Evolutionary conservation across 2,797 vertebrate species (phyloP).

Genomic region (Phalloptychus januarius): DNA sequence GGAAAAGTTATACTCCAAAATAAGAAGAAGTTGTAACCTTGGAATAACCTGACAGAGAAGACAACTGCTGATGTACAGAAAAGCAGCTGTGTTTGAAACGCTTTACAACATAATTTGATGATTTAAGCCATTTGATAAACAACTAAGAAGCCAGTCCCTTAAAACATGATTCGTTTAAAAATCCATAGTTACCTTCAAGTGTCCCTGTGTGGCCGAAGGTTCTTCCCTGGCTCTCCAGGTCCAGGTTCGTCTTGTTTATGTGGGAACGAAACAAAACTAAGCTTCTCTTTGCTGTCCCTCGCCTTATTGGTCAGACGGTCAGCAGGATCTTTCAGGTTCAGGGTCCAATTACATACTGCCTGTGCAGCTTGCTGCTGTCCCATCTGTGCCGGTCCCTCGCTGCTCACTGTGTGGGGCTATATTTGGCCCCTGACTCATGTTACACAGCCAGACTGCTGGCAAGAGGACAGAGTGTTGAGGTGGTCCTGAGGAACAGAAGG

Average conservation of each 20-base stretch:
- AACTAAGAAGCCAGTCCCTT: slow-evolving; percentile 2
- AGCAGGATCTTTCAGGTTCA: slow-evolving; percentile 65
- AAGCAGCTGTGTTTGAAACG: slow-evolving; percentile 8
- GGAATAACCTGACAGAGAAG: neutral
- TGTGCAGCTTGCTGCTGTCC: slow-evolving; percentile 81
- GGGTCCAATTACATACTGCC: slow-evolving; percentile 69
- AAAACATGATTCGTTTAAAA: neutral
- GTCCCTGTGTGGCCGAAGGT: slow-evolving; percentile 45
- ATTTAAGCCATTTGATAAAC: neutral
- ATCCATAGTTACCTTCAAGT: slow-evolving; percentile 66
- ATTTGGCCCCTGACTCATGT: slow-evolving; percentile 96
- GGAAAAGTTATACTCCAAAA: neutral
- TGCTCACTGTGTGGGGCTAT: slow-evolving; percentile 88
- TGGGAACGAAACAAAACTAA: slow-evolving; percentile 45
- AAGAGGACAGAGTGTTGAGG: slow-evolving; percentile 81
- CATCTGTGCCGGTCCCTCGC: slow-evolving; percentile 89
- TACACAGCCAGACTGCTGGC: slow-evolving; percentile 85
- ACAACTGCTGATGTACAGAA: neutral
- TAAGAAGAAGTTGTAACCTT: slow-evolving; percentile 3
- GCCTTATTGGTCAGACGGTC: slow-evolving; percentile 60
- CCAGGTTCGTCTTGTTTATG: slow-evolving; percentile 67
- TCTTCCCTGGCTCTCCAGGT: slow-evolving; percentile 47
- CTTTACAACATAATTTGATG: neutral
- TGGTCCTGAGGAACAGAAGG: slow-evolving; percentile 68
- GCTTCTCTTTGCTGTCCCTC: slow-evolving; percentile 51